Conservation (phyloP, 2,797 vertebrate genomes). For the Trichosurus vulpecula region DNA sequence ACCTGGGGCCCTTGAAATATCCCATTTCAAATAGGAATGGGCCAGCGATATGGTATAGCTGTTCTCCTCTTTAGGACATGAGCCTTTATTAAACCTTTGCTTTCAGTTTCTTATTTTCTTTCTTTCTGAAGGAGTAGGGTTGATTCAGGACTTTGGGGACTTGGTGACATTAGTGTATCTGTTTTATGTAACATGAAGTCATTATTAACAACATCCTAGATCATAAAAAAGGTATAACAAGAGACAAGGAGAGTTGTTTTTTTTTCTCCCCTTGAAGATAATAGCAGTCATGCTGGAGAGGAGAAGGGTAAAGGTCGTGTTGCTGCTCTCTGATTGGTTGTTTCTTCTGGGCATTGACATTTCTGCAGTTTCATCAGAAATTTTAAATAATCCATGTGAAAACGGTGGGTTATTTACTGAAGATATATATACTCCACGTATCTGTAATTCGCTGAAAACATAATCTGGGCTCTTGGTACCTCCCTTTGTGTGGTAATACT, state of each 20-base stretch:
- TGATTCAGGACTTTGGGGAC: slow-evolving; percentile 83
- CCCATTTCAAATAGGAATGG: slow-evolving; percentile 61
- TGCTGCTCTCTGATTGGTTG: slow-evolving; percentile 88
- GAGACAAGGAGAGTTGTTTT: slow-evolving; percentile 85
- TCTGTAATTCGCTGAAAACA: background rate
- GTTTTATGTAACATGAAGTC: slow-evolving; percentile 84
- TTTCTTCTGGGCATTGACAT: slow-evolving; percentile 81
- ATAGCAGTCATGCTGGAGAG: slow-evolving; percentile 89
- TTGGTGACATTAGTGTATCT: slow-evolving; percentile 85
- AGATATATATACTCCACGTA: slow-evolving; percentile 46
- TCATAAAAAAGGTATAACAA: slow-evolving; percentile 86
- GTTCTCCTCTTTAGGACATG: slow-evolving; percentile 33
- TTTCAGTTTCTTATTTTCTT: slow-evolving; percentile 3
- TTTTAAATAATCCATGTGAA: slow-evolving; percentile 85
- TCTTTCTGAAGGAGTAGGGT: slow-evolving; percentile 78
- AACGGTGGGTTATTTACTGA: slow-evolving; percentile 81
- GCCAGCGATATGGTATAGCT: slow-evolving; percentile 45
- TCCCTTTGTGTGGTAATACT: background rate
- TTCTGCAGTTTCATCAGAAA: slow-evolving; percentile 88
- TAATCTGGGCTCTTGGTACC: slow-evolving; percentile 37
- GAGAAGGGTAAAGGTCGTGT: slow-evolving; percentile 90
- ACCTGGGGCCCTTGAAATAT: slow-evolving; percentile 70
- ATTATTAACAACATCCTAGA: slow-evolving; percentile 83
- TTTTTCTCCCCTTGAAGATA: slow-evolving; percentile 91
- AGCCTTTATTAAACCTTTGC: slow-evolving; percentile 44